phyloP scores from a whole-genome alignment of 2,797 vertebrate genomes.

The Hybognathus amarus region DNA sequence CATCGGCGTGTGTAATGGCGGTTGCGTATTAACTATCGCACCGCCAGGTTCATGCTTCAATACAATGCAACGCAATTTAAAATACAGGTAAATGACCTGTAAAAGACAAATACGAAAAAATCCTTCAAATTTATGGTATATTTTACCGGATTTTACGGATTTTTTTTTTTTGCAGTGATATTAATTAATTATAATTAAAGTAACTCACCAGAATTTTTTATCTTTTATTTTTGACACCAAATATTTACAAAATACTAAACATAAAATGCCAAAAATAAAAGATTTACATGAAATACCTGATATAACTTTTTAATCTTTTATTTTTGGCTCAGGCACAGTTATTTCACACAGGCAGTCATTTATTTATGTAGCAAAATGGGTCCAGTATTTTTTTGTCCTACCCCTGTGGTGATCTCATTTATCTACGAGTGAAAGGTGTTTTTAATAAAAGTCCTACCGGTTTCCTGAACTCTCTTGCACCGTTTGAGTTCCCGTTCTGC shows the following conservation, averaged over 20 bases:
- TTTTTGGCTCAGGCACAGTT: neutral
- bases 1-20: too few species aligned
- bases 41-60: too few species aligned
- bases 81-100: too few species aligned
- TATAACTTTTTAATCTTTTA: neutral
- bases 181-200: neutral
- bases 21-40: too few species aligned
- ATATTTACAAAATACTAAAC: neutral
- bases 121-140: too few species aligned
- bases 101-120: too few species aligned
- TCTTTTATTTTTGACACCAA: neutral
- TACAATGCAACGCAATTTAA: too few species aligned
- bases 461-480: slow-evolving; percentile 8
- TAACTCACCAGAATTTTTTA: neutral
- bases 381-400: neutral
- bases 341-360: neutral
- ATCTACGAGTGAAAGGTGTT: slow-evolving; percentile 18
- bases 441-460: slow-evolving; percentile 35
- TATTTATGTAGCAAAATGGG: slow-evolving; percentile 1
- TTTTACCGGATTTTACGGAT: too few species aligned
- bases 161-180: neutral
- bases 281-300: neutral
- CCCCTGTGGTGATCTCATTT: slow-evolving; percentile 14
- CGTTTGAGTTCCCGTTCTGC: slow-evolving; percentile 20
- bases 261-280: neutral